Percentiles rank a stretch among this genome's conserved stretches.
These are phyloP conservation scores for Aspidiotus destructor DNA, from an alignment of 2,888 invertebrate genomes.

Conservation along the genomic window DNA sequence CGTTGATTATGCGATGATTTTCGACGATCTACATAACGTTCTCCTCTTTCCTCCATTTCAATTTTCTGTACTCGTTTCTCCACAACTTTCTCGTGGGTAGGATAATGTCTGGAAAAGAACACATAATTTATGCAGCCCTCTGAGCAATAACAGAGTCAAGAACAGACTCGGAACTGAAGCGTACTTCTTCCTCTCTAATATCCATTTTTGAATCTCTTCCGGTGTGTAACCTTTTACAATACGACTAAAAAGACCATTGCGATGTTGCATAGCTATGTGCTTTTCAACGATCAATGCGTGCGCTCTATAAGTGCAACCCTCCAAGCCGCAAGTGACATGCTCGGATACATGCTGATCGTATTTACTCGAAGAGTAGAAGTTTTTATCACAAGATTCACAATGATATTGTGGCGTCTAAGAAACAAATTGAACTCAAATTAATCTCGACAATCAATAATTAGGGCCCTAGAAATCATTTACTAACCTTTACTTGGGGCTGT, in stretches of 20 bases:
- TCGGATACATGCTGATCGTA: conserved; percentile 59
- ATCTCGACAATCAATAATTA: neutral
- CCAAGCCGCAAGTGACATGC: conserved; percentile 69
- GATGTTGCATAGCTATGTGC: conserved; percentile 74
- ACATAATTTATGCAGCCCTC: neutral
- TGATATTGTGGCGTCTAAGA: conserved; percentile 42
- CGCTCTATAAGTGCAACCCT: conserved; percentile 69
- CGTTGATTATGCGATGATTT: conserved; percentile 12
- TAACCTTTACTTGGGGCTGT: neutral
- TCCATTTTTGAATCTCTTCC: conserved; percentile 77
- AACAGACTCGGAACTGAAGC: neutral
- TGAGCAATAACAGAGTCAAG: neutral
- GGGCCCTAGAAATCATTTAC: neutral
- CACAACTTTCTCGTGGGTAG: conserved; percentile 50
- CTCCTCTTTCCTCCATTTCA: conserved; percentile 44
- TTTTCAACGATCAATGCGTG: conserved; percentile 67
- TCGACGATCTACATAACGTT: conserved; percentile 41
- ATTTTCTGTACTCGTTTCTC: conserved; percentile 40
- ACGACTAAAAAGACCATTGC: conserved; percentile 68
- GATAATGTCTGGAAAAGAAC: conserved; percentile 51
- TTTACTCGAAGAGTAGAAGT: conserved; percentile 52
- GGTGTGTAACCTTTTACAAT: conserved; percentile 64
- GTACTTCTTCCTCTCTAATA: conserved; percentile 56
- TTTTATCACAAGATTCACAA: conserved; percentile 75
- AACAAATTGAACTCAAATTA: neutral